Evolutionary conservation across 2,113 vertebrate genomes (phyloP).

Genomic region (Hepsetus odoe): DNA sequence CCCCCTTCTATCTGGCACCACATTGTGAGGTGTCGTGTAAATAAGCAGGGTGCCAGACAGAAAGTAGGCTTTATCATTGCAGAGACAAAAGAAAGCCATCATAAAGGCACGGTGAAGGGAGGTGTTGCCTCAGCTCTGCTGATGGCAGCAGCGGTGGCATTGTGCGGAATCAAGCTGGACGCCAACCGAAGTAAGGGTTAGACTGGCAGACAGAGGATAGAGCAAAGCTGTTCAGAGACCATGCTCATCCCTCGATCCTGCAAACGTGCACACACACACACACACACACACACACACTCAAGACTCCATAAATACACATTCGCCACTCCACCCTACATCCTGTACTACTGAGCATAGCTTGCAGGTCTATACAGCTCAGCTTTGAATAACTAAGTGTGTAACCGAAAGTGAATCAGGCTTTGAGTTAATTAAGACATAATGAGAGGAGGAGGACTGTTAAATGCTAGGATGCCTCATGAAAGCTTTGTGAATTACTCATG

Average conservation of each 20-base stretch:
- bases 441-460: constrained; percentile 8
- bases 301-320: too few species aligned
- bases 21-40: neutral
- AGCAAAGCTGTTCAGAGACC: constrained; percentile 30
- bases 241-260: neutral
- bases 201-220: constrained; percentile 11
- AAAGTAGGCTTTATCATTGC: neutral
- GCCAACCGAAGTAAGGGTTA: constrained; percentile 24
- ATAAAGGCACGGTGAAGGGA: constrained; percentile 23
- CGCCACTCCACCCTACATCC: too few species aligned
- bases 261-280: neutral
- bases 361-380: neutral
- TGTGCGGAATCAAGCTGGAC: constrained; percentile 33
- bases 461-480: neutral
- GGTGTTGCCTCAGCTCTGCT: constrained; percentile 29
- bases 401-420: neutral
- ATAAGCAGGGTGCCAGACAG: constrained; percentile 6
- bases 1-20: neutral
- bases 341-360: neutral
- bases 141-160: constrained; percentile 26
- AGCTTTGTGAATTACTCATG: neutral
- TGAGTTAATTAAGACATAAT: constrained; percentile 26
- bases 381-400: constrained; percentile 38
- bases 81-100: constrained; percentile 6
- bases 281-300: neutral